These are phyloP conservation scores for Urosaurus nigricauda DNA, from an alignment of 2,797 vertebrate genomes.

Conservation along the genomic window DNA sequence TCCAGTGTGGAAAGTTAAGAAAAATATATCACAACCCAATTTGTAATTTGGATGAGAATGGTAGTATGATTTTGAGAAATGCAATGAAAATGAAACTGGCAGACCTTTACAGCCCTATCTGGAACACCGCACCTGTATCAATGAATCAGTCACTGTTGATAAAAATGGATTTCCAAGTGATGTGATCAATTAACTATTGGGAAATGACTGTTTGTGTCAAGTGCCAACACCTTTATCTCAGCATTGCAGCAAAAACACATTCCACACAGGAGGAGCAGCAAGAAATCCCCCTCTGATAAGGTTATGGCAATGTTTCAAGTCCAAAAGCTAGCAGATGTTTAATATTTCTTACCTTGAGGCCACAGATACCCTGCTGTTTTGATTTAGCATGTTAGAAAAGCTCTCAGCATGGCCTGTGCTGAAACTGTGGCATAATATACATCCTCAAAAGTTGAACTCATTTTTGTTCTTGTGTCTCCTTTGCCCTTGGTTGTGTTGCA, in stretches of 20 bases:
- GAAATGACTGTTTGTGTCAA: conserved; percentile 26
- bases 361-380: conserved; percentile 69
- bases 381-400: conserved; percentile 75
- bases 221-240: conserved; percentile 36
- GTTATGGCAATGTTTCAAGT: conserved; percentile 59
- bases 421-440: conserved; percentile 69
- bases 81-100: not conserved
- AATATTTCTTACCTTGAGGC: conserved; percentile 72
- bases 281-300: conserved; percentile 53
- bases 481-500: conserved; percentile 56
- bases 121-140: not conserved
- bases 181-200: conserved; percentile 3
- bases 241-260: conserved; percentile 1
- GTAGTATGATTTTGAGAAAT: not conserved
- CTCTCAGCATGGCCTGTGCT: conserved; percentile 62
- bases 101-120: not conserved
- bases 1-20: not conserved
- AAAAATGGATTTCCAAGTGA: not conserved
- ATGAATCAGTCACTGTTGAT: conserved; percentile 13
- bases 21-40: not conserved
- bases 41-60: not conserved
- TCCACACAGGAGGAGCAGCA: conserved; percentile 30
- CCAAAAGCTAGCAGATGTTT: conserved; percentile 64
- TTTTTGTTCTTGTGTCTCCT: conserved; percentile 62
- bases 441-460: conserved; percentile 51